Evolutionary conservation across 1,140 invertebrate species (phyloP).

Genomic region (Hyphantria cunea): DNA sequence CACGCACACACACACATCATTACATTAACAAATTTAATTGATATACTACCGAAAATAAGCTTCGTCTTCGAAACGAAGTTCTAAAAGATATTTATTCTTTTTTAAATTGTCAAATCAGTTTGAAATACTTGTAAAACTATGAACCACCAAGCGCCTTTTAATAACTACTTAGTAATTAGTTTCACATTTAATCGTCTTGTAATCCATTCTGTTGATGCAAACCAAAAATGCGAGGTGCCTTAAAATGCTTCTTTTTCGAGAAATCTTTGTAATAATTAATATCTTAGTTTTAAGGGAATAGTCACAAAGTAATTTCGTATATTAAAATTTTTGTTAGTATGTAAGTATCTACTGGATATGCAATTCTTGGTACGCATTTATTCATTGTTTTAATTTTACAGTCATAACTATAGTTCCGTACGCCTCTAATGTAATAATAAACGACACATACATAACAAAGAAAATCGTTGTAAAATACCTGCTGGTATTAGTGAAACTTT

Average conservation of each 20-base stretch:
- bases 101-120: no score
- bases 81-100: no score
- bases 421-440: constrained; percentile 10
- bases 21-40: no score
- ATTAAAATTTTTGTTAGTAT: constrained; percentile 14
- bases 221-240: constrained; percentile 71
- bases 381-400: constrained; percentile 20
- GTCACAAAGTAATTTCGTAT: constrained; percentile 27
- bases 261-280: constrained; percentile 26
- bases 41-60: no score
- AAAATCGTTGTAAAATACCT: no score
- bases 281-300: constrained; percentile 31
- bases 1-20: no score
- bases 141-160: constrained; percentile 19
- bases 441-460: no score
- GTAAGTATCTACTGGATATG: constrained; percentile 19
- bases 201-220: constrained; percentile 46
- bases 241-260: constrained; percentile 35
- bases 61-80: no score
- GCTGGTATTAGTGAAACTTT: no score
- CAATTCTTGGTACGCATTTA: constrained; percentile 28
- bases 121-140: constrained; percentile 3
- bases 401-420: constrained; percentile 14
- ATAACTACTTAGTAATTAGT: constrained; percentile 15
- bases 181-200: constrained; percentile 26